Evolutionary conservation across 2,888 invertebrate species (phyloP), one percentile per base, ranked within the genome.

Genomic region (Mechanitis messenoides): DNA sequence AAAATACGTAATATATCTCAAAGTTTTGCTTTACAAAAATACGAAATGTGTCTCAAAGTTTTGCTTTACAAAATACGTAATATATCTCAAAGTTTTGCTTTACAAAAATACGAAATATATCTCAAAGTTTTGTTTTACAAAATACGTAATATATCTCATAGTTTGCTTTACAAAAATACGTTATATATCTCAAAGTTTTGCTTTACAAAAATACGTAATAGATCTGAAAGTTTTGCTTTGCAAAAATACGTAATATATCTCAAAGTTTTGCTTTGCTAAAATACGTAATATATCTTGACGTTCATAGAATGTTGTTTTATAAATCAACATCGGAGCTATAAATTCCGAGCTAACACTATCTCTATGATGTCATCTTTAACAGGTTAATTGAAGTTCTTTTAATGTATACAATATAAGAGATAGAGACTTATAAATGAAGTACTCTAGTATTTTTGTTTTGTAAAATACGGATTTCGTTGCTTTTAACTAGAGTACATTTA

Each of bases 361-460:
- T 50, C 20, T 11, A 31, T 50, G 50, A 50, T 31, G 50, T 50
- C 50, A 50, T 50, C 50, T 50, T 31, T 50, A 50, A 50, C 50
- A 50, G 31, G 31, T 50, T 50, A 50, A 50, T 50, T 50, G 50
- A 50, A 50, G 50, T 11, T 31, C 50, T 50, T 9, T 50, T 47
- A 47, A 50, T 20, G 20, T 20, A 20, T 50, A 50, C 28, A 28
- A 50, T 50, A 50, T 31, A 31, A 50, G 50, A 50, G 47, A 31
- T 31, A 31, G 31, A 50, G 28, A 31, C 31, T 50, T 31, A 50
- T 50, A 50, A 50, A 50, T 50, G 9, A 50, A 50, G 11, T 50
- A 47, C 2, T 46, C n/a, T 46, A 20, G 1, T 47, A n/a, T 4
- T 47, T 47, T 31, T 31, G n/a, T 31, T 6, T 2, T 9, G 50